These are phyloP conservation scores for Protobothrops mucrosquamatus DNA, from an alignment of 2,113 vertebrate species.

Conservation along the genomic window DNA sequence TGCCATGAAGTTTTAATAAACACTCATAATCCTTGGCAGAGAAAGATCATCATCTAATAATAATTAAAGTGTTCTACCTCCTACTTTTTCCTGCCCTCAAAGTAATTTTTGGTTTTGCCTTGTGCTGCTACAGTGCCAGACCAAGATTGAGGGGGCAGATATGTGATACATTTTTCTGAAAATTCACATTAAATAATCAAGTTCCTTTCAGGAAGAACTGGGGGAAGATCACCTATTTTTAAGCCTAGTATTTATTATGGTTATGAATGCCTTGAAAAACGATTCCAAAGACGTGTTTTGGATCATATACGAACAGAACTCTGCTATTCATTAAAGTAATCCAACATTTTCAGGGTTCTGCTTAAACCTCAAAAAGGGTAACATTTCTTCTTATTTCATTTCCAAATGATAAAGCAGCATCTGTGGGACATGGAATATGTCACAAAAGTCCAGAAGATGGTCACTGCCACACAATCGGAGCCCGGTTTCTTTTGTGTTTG, in stretches of 20 bases:
- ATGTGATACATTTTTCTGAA: not conserved
- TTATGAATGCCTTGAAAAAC: not conserved
- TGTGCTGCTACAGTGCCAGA: not conserved
- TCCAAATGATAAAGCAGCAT: not conserved
- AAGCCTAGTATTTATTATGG: not conserved
- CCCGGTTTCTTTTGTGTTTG: not conserved
- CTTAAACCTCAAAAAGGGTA: not conserved
- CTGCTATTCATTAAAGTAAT: not conserved
- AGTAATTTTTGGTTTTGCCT: not conserved
- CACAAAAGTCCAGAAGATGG: not conserved
- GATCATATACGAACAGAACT: not conserved
- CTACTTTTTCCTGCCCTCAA: not conserved
- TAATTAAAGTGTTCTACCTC: not conserved
- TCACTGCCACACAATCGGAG: not conserved
- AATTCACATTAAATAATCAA: not conserved
- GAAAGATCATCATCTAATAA: not conserved
- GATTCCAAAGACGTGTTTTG: not conserved
- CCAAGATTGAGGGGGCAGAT: not conserved
- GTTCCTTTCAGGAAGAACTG: not conserved
- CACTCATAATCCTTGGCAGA: not conserved
- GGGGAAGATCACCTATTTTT: not conserved
- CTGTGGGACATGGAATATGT: not conserved
- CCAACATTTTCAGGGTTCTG: not conserved
- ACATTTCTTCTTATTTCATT: not conserved
- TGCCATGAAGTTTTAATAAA: not conserved